Base-by-base conservation (phyloP, 2,797 vertebrate genomes). In the Erpetoichthys calabaricus region DNA sequence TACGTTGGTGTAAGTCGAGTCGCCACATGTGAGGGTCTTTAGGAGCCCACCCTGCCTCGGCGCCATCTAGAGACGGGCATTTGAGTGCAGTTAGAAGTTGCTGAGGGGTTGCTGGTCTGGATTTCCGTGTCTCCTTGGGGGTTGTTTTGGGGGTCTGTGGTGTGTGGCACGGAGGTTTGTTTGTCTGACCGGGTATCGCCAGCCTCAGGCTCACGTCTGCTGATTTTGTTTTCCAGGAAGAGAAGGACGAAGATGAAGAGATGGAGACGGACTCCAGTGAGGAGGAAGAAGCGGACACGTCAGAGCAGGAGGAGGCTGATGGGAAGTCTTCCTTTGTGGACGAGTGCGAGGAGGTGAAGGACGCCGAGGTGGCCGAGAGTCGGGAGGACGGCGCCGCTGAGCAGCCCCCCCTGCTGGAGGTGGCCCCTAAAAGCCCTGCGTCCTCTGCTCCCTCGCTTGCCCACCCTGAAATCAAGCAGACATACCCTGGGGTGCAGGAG, bases 401-500 rank as follows among this genome's bases (percentile, higher is more conserved):
- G 25, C 45, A 42, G 46, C 8, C 5, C 3, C 10, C 51, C 10
- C 51, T 41, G 3, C 9, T 10, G 10, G 51, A 53, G 41, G 53
- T 3, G 41, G 41, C 42, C 53, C 6, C 9, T 6, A 42, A 54
- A 42, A 42, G 10, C 41, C 6, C 44, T 42, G 41, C 41, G 5
- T 7, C 41, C 44, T 8, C 53, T 42, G 41, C 53, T 54, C 41
- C 41, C 25, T 25, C 25, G 25, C 2, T 25, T 25, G 25, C 25
- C 25, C 25, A 25, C 25, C 25, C 42, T 41, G 41, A 54, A 42
- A 1, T 4, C 4, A 25, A 42, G 55, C 5, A 3, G 10, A 6
- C 50, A 10, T 44, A 1, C 56, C 42, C 58, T 10, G 42, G 53
- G 51, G 4, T 43, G 10, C 25, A 70, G 55, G 63, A 73, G 63